Percentiles rank a stretch among this genome's conserved stretches.
Evolutionary conservation across 2,888 invertebrate species (phyloP).

Genomic region (Chironomus tentans): DNA sequence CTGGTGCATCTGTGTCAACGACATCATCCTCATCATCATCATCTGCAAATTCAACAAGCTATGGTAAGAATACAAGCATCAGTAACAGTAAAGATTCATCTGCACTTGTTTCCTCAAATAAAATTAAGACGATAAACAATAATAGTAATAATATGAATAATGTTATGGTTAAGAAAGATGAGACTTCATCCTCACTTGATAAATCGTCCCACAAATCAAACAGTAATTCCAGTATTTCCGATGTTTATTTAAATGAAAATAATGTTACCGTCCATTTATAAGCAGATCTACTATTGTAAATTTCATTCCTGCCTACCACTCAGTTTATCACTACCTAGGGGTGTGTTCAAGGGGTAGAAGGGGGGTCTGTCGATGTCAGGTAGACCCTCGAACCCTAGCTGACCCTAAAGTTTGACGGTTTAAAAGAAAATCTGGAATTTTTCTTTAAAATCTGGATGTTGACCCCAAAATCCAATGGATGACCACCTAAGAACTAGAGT

Average conservation of each 20-base stretch:
- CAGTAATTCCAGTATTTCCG: slow-evolving; percentile 26
- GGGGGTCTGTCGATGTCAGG: too few species aligned
- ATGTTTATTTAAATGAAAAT: slow-evolving; percentile 25
- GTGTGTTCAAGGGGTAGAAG: too few species aligned
- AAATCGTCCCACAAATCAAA: slow-evolving; percentile 8
- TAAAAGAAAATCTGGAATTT: too few species aligned
- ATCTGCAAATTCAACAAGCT: slow-evolving; percentile 4
- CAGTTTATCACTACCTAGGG: too few species aligned
- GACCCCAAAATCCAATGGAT: too few species aligned
- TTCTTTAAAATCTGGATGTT: too few species aligned
- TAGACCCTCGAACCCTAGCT: too few species aligned
- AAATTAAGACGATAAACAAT: background rate
- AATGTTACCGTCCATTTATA: slow-evolving; percentile 27
- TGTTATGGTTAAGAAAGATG: background rate
- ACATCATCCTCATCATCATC: slow-evolving; percentile 21
- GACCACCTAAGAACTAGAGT: too few species aligned
- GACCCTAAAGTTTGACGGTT: too few species aligned
- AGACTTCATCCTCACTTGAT: background rate
- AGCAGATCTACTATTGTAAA: background rate
- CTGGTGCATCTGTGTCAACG: slow-evolving; percentile 15
- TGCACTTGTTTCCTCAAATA: background rate
- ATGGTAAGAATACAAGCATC: background rate
- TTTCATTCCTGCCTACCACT: too few species aligned
- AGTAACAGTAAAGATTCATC: background rate
- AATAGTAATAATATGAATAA: background rate